Evolutionary conservation across 2,888 invertebrate species (phyloP).

Genomic region (Colostygia pectinataria): DNA sequence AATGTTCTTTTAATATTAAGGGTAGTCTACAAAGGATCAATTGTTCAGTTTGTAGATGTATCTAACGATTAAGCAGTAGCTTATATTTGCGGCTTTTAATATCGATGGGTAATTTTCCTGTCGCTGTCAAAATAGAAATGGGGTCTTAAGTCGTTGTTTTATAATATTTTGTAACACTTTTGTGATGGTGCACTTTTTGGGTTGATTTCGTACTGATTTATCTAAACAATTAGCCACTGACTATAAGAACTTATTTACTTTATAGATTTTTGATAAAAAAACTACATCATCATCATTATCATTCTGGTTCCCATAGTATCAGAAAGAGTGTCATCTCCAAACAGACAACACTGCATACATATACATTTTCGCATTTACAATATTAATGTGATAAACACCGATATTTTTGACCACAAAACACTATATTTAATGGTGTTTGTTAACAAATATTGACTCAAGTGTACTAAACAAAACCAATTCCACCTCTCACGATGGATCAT

Average conservation of each 20-base stretch:
- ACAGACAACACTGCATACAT: too few species aligned
- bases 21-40: constrained; percentile 46
- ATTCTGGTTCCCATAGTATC: too few species aligned
- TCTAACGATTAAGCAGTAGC: constrained; percentile 72
- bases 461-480: constrained; percentile 12
- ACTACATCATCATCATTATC: too few species aligned
- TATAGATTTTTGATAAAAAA: too few species aligned
- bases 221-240: too few species aligned
- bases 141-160: constrained; percentile 19
- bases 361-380: too few species aligned
- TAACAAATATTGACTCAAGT: not conserved
- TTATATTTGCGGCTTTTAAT: constrained; percentile 41
- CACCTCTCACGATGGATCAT: constrained; percentile 20
- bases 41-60: constrained; percentile 60
- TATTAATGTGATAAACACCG: too few species aligned
- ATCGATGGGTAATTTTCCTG: constrained; percentile 62
- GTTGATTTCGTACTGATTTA: not conserved
- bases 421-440: not conserved
- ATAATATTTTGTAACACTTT: constrained; percentile 30
- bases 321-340: too few species aligned
- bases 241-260: too few species aligned
- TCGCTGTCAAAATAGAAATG: constrained; percentile 40
- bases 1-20: constrained; percentile 49
- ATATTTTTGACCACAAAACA: too few species aligned
- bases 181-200: constrained; percentile 27